These are phyloP conservation scores for Hydractinia echinata DNA, from an alignment of 30 jellyfish, hydroid and myxozoan species.

Conservation along the genomic window DNA sequence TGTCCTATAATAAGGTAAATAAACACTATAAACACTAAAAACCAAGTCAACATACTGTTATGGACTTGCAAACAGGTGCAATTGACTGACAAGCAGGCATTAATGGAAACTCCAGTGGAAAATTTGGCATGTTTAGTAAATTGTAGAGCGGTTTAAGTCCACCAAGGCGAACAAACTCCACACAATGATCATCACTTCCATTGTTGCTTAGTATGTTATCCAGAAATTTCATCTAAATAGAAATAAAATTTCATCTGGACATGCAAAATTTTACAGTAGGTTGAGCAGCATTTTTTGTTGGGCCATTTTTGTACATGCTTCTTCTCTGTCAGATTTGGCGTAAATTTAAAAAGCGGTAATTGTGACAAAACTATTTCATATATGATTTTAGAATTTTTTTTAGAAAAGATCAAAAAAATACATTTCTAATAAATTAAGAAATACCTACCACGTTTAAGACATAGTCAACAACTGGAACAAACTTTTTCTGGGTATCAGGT, in stretches of 20 bases:
- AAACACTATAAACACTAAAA: neutral
- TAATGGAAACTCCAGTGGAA: slow-evolving; percentile 93
- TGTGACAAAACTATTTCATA: too few relatives aligned
- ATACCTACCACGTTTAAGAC: slow-evolving; percentile 84
- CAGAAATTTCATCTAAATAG: slow-evolving; percentile 70
- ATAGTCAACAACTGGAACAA: slow-evolving; percentile 80
- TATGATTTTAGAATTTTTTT: neutral
- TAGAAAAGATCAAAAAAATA: neutral
- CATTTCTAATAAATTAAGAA: neutral
- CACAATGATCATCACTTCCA: slow-evolving; percentile 96
- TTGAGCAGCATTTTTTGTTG: too few relatives aligned
- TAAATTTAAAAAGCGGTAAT: too few relatives aligned
- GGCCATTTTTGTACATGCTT: too few relatives aligned
- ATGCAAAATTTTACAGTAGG: too few relatives aligned
- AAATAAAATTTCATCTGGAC: neutral
- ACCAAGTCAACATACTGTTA: slow-evolving; percentile 49
- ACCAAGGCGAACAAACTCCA: slow-evolving; percentile 68
- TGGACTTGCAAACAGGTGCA: slow-evolving; percentile 92
- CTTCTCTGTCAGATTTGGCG: too few relatives aligned
- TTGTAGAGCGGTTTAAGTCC: slow-evolving; percentile 81
- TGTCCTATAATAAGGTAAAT: neutral
- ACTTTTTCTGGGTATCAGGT: slow-evolving; percentile 21
- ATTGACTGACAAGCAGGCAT: slow-evolving; percentile 98
- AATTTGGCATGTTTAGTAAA: slow-evolving; percentile 59
- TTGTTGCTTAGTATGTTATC: slow-evolving; percentile 90